phyloP scores from a whole-genome alignment of 2,113 vertebrate genomes.

The Phasianus colchicus region DNA sequence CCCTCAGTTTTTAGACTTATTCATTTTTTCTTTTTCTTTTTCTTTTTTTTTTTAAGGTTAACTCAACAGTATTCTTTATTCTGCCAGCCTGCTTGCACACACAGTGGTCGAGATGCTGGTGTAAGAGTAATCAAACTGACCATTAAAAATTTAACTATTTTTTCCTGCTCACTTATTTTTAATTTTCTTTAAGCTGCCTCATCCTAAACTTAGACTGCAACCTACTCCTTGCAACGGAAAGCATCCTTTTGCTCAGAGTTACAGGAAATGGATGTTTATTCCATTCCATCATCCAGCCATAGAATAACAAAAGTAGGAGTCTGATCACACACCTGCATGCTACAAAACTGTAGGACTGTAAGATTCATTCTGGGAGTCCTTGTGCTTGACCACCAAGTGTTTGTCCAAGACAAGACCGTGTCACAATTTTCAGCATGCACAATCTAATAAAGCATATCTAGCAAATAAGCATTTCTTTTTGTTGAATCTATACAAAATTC shows the following conservation, averaged over 20 bases:
- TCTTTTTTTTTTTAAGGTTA: neutral
- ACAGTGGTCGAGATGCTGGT: neutral
- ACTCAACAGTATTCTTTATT: neutral
- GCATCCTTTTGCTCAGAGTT: neutral
- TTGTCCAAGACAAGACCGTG: neutral
- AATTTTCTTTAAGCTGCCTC: neutral
- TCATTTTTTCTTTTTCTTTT: neutral
- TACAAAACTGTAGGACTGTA: neutral
- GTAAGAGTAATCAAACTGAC: neutral
- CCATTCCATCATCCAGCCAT: neutral
- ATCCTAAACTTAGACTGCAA: neutral
- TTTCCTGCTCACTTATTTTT: neutral
- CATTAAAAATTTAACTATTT: neutral
- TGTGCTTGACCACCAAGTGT: rapidly evolving
- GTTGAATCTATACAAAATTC: neutral
- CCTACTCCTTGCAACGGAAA: neutral
- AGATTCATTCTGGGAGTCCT: neutral
- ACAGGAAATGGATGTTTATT: neutral
- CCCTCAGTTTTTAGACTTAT: neutral
- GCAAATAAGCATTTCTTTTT: neutral
- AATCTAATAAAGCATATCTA: neutral
- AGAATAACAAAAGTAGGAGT: neutral
- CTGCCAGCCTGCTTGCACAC: neutral
- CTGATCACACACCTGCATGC: neutral
- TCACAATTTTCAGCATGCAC: neutral